These are phyloP conservation scores for Virgularia gustaviana DNA, from an alignment of 92 coral and sea anemone genomes.

Conservation along the genomic window DNA sequence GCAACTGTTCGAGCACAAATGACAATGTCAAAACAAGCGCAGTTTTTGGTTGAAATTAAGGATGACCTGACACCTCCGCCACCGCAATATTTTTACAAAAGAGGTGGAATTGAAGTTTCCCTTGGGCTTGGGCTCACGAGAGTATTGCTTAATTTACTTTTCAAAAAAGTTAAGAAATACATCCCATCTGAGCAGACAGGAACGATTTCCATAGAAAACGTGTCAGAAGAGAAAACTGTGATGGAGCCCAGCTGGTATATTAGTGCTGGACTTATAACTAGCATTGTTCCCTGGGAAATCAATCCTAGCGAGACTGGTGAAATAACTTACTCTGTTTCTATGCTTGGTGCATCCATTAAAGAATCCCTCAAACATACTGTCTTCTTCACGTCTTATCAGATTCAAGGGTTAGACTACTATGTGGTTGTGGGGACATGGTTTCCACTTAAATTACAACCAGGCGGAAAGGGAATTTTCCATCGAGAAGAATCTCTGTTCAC, in stretches of 20 bases:
- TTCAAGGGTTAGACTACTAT: slow-evolving; percentile 17
- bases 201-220: slow-evolving; percentile 34
- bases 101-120: too few relatives aligned
- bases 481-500: slow-evolving; percentile 35
- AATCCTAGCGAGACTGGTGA: slow-evolving; percentile 33
- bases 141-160: slow-evolving; percentile 27
- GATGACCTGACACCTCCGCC: slow-evolving; percentile 29
- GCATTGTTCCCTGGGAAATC: slow-evolving; percentile 39
- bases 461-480: slow-evolving; percentile 5
- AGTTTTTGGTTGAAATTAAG: slow-evolving; percentile 32
- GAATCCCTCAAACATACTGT: slow-evolving; percentile 27
- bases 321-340: slow-evolving; percentile 20
- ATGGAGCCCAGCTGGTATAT: slow-evolving; percentile 35
- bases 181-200: slow-evolving; percentile 40
- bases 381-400: slow-evolving; percentile 39
- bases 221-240: slow-evolving; percentile 11
- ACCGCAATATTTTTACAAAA: slow-evolving; percentile 15
- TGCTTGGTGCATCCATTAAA: slow-evolving; percentile 24
- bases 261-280: slow-evolving; percentile 25
- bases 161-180: slow-evolving; percentile 30
- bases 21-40: slow-evolving; percentile 34
- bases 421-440: slow-evolving; percentile 42
- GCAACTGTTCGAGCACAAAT: slow-evolving; percentile 33
- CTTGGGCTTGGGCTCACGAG: slow-evolving; percentile 9
- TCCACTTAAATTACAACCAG: slow-evolving; percentile 36